Evolutionary conservation across 2,797 vertebrate genomes (phyloP).

Genomic region (Cynopterus sphinx): DNA sequence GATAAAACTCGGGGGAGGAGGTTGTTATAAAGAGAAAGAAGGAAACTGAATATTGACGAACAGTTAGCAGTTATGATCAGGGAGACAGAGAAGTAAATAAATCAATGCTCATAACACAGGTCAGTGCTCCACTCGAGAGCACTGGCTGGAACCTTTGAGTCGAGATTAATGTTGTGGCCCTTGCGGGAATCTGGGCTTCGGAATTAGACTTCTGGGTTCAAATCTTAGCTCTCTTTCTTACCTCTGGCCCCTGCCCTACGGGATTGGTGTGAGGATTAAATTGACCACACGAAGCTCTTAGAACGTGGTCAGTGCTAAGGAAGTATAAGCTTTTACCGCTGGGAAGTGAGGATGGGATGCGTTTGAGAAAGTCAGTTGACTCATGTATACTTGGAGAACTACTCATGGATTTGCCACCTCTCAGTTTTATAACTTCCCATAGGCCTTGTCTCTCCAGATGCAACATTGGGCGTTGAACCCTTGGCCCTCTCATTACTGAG

Average conservation of each 20-base stretch:
- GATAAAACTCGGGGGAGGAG: background rate
- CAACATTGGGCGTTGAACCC: background rate
- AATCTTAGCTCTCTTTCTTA: background rate
- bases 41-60: background rate
- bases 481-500: background rate
- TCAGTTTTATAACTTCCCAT: background rate
- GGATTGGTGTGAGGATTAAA: background rate
- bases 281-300: background rate
- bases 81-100: background rate
- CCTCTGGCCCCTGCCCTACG: background rate
- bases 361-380: background rate
- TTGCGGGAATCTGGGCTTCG: background rate
- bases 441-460: background rate
- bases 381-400: background rate
- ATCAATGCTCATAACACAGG: background rate
- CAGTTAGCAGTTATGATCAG: background rate
- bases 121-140: background rate
- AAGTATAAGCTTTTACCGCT: background rate
- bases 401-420: background rate
- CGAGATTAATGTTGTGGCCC: background rate
- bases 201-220: conserved; percentile 22
- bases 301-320: background rate
- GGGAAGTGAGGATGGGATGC: background rate
- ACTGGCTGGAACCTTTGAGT: background rate
- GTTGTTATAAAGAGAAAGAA: background rate